Conservation (phyloP, 2,888 invertebrate species). For the Oxycera nigricornis region DNA sequence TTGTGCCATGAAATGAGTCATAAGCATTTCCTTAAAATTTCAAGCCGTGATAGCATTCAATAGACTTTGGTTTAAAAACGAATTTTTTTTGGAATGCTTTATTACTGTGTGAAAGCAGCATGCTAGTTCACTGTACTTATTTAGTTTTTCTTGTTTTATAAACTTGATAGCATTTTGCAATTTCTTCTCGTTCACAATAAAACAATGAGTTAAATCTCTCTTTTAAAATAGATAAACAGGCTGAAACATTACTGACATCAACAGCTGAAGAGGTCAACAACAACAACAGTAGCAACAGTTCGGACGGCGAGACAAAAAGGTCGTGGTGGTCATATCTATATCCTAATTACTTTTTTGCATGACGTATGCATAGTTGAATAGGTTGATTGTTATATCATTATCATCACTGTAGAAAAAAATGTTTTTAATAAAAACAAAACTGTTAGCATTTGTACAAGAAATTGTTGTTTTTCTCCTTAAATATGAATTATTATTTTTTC, state of each 20-base stretch:
- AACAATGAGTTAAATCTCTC: background rate
- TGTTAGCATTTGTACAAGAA: conserved; percentile 19
- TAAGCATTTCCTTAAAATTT: too few relatives aligned
- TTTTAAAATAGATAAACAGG: background rate
- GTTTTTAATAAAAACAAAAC: conserved; percentile 38
- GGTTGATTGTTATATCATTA: conserved; percentile 20
- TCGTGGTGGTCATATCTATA: conserved; percentile 67
- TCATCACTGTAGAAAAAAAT: conserved; percentile 15
- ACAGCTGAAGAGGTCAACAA: background rate
- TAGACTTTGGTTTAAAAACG: too few relatives aligned
- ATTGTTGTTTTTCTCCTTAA: background rate
- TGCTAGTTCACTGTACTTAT: too few relatives aligned
- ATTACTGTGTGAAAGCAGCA: too few relatives aligned
- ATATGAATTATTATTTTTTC: too few relatives aligned
- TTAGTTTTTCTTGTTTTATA: too few relatives aligned
- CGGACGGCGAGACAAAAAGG: conserved; percentile 24
- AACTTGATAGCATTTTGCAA: too few relatives aligned
- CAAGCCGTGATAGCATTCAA: too few relatives aligned
- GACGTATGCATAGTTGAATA: conserved; percentile 42
- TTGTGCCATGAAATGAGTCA: too few relatives aligned
- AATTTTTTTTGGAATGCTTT: too few relatives aligned
- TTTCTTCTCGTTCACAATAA: too few relatives aligned
- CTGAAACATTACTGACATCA: background rate
- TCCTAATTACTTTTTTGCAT: conserved; percentile 67
- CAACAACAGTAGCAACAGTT: too few relatives aligned